phyloP scores from a whole-genome alignment of 2,888 invertebrate species.

The Drosophila nigritarsus region DNA sequence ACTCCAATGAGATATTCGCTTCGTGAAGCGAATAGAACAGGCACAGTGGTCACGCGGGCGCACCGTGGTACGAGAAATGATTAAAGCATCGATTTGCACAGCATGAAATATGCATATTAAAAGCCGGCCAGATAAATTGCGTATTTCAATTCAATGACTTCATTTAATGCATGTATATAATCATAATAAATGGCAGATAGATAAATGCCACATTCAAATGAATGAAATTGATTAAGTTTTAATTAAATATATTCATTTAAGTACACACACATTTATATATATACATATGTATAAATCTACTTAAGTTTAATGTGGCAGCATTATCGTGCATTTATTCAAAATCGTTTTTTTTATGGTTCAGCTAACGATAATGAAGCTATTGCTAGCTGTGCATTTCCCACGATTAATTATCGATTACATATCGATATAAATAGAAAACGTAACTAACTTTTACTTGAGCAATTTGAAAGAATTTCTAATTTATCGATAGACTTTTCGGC shows the following conservation, averaged over 20 bases:
- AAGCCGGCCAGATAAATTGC: neutral
- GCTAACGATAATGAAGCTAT: neutral
- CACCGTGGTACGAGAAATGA: constrained; percentile 13
- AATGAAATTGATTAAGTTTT: neutral
- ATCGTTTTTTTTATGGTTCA: neutral
- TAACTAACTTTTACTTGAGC: neutral
- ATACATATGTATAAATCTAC: neutral
- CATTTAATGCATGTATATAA: neutral
- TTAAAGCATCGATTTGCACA: constrained; percentile 7
- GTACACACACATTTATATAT: neutral
- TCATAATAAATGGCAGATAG: neutral
- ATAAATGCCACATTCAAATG: neutral
- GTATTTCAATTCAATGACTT: neutral
- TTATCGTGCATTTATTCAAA: neutral
- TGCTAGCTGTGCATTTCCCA: neutral
- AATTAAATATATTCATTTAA: neutral
- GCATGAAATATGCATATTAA: neutral
- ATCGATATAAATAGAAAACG: neutral
- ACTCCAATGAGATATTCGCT: constrained; percentile 63
- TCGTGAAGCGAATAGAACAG: constrained; percentile 36
- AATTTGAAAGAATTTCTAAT: neutral
- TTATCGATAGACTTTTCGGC: neutral
- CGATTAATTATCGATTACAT: neutral
- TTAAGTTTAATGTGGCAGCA: neutral
- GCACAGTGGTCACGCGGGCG: constrained; percentile 21